phyloP scores from a whole-genome alignment of 2,888 invertebrate genomes.

The Druceiella hillmani region DNA sequence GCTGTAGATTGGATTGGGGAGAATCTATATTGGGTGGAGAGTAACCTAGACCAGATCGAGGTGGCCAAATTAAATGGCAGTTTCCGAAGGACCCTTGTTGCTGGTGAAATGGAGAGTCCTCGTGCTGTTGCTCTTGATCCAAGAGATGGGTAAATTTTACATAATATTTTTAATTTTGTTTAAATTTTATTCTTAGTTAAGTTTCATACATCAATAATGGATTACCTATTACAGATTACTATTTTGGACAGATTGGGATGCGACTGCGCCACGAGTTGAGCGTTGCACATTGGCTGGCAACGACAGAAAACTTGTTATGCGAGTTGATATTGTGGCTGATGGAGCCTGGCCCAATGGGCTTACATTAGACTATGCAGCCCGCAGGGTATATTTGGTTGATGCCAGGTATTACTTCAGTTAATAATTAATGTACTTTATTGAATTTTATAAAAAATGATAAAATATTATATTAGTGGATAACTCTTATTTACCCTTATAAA shows the following conservation, averaged over 20 bases:
- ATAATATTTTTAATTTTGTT: background rate
- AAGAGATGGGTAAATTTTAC: slow-evolving; percentile 52
- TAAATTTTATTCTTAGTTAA: background rate
- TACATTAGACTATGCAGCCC: slow-evolving; percentile 68
- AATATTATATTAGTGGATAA: background rate
- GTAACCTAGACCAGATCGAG: slow-evolving; percentile 78
- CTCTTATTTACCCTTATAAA: background rate
- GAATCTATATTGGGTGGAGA: slow-evolving; percentile 87
- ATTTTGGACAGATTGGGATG: slow-evolving; percentile 90
- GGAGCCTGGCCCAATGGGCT: slow-evolving; percentile 85
- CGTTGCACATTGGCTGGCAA: slow-evolving; percentile 75
- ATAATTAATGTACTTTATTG: background rate
- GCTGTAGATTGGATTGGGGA: slow-evolving; percentile 86
- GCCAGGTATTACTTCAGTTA: slow-evolving; percentile 46
- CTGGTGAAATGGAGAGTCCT: slow-evolving; percentile 79
- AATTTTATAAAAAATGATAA: background rate
- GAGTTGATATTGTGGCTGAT: slow-evolving; percentile 48
- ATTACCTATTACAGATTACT: slow-evolving; percentile 41
- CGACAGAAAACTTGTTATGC: slow-evolving; percentile 53
- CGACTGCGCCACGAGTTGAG: slow-evolving; percentile 72
- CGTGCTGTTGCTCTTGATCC: slow-evolving; percentile 81
- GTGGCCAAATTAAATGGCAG: slow-evolving; percentile 70
- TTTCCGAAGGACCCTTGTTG: slow-evolving; percentile 70
- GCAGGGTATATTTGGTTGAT: slow-evolving; percentile 80
- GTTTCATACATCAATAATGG: background rate